Evolutionary conservation across 2,113 vertebrate species (phyloP).

Genomic region (Grammomys dolichurus): DNA sequence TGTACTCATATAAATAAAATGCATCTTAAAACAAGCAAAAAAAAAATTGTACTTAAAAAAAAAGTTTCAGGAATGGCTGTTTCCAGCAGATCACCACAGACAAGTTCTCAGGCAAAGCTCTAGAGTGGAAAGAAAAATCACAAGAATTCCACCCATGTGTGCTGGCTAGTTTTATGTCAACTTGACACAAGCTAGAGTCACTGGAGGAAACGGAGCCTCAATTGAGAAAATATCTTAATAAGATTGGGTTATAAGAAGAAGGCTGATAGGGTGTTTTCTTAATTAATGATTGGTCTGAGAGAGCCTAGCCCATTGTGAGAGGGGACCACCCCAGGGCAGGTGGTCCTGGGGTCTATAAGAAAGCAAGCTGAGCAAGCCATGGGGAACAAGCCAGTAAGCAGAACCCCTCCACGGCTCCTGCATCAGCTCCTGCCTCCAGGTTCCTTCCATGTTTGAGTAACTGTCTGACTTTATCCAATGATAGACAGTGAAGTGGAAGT

Average conservation of each 20-base stretch:
- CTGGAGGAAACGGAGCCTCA: neutral
- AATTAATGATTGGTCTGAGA: neutral
- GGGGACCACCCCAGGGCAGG: neutral
- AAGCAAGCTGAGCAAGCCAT: neutral
- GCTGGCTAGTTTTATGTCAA: neutral
- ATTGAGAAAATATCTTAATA: neutral
- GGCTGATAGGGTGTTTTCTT: neutral
- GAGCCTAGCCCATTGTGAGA: neutral
- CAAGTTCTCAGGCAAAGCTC: conserved; percentile 6
- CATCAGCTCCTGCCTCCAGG: neutral
- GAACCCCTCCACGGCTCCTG: neutral
- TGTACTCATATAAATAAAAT: too few species aligned
- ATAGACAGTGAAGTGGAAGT: neutral
- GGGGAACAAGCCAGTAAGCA: neutral
- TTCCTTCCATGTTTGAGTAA: neutral
- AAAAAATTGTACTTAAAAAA: too few species aligned
- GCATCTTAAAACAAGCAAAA: too few species aligned
- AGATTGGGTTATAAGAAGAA: neutral
- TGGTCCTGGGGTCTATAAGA: neutral
- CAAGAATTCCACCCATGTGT: neutral
- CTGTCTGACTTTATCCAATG: neutral
- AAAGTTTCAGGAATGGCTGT: neutral
- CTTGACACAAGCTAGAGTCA: neutral
- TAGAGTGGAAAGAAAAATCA: neutral
- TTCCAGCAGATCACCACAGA: neutral